These are phyloP conservation scores for Motacilla alba DNA, from an alignment of 2,113 vertebrate species.

Conservation along the genomic window DNA sequence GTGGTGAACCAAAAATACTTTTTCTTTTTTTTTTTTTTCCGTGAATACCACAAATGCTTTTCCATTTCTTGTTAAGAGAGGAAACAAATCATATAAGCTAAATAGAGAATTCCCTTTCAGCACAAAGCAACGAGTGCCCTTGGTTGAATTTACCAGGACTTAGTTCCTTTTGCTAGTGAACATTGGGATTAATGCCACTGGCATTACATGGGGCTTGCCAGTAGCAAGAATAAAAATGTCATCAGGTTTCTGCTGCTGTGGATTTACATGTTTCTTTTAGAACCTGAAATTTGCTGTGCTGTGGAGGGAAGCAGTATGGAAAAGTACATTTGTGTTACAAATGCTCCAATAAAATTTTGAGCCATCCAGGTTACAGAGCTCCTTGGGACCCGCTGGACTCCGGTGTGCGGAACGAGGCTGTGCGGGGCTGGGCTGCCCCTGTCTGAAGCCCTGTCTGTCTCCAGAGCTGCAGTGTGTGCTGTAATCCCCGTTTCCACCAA, in stretches of 20 bases:
- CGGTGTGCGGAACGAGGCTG: fast-evolving
- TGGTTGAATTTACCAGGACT: background rate
- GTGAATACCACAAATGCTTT: background rate
- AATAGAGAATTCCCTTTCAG: background rate
- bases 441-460: background rate
- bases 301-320: background rate
- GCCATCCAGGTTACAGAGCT: background rate
- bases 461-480: fast-evolving
- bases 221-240: background rate
- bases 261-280: background rate
- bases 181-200: background rate
- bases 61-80: background rate
- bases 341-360: background rate
- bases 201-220: background rate
- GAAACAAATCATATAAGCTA: background rate
- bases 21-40: background rate
- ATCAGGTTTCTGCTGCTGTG: background rate
- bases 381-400: background rate
- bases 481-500: fast-evolving
- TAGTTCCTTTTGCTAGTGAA: background rate
- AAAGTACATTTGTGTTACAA: background rate
- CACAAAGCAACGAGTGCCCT: background rate
- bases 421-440: background rate
- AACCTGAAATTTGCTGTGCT: background rate
- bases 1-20: background rate